A percentile compares a stretch with the other conserved stretches of the same genome.
Evolutionary conservation across 1,140 invertebrate species (phyloP).

Genomic region (Amyelois transitella): DNA sequence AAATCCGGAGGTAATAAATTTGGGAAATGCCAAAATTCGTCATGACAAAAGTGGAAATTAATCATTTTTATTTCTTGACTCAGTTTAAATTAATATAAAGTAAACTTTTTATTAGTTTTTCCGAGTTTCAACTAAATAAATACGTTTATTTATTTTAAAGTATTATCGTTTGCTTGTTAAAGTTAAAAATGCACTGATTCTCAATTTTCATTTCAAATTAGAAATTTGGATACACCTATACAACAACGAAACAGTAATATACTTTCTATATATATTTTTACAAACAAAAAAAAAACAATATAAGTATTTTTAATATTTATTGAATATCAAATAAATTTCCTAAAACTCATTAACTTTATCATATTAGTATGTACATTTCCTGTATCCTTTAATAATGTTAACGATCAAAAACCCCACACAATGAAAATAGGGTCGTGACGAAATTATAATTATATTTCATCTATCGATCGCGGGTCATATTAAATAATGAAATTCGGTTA

Average conservation of each 20-base stretch:
- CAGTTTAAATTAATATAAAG: conserved; percentile 1
- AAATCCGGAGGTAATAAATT: background rate
- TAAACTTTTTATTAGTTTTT: no score
- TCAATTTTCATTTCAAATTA: no score
- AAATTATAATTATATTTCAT: conserved; percentile 5
- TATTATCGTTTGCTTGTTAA: no score
- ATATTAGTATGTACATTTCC: background rate
- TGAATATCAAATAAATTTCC: no score
- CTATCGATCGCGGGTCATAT: background rate
- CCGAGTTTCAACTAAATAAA: no score
- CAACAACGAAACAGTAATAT: background rate
- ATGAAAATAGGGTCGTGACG: conserved; percentile 3
- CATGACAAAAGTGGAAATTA: no score
- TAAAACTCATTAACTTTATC: background rate
- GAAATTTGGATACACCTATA: no score
- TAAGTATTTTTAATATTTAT: no score
- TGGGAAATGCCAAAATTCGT: no score
- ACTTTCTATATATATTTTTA: background rate
- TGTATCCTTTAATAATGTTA: background rate
- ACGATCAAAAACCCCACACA: background rate
- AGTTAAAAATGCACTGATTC: no score
- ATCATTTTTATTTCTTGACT: no score
- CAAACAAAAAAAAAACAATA: background rate
- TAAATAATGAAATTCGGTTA: background rate
- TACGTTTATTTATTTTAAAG: no score